Evolutionary conservation across 2,797 vertebrate species (phyloP), one percentile per base, ranked within the genome.

Genomic region (Cyprinella venusta): DNA sequence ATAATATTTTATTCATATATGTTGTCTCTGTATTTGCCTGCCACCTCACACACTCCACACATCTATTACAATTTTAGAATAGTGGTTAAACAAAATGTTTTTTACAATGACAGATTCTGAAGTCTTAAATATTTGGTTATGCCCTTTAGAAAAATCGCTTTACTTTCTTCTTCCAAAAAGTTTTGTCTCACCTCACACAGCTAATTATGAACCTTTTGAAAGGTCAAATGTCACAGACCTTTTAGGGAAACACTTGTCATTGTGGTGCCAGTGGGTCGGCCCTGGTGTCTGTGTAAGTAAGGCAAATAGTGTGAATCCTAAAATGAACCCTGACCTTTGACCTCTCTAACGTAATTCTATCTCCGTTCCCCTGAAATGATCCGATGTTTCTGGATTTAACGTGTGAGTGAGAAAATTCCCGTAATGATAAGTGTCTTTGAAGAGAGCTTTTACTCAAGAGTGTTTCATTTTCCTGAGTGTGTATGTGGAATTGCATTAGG

Each of bases 361-460:
- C 75, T 77, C 72, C 10, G 19, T 90, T 92, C 91, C 88, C 84
- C 86, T 68, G 87, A 84, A 91, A 92, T 94, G 92, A 93, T 94
- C 90, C 83, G 82, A 92, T 92, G 93, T 90, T 83, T 50, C 36
- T n/a, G 48, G 38, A 65, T 81, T 85, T 74, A 80, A 87, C 67
- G 85, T 86, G 74, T 86, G 87, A 87, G 91, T 91, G 93, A 91
- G 92, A 91, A 85, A 69, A 77, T 89, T 87, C 84, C 79, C 40
- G 36, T 70, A 74, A 81, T 84, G 85, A 48, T 79, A 83, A 67
- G 63, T 1, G 63, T 72, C 84, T 79, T 86, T 86, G 86, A 86
- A 70, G 79, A 82, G 79, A 81, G 87, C 87, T 85, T 85, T 90
- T 91, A 89, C 85, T 74, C 77, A 81, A 61, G 54, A 80, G 54